Evolutionary conservation across 35 echinoderm and acorn worm species (phyloP), one percentile per base, ranked within the genome.

Genomic region (Apostichopus californicus): DNA sequence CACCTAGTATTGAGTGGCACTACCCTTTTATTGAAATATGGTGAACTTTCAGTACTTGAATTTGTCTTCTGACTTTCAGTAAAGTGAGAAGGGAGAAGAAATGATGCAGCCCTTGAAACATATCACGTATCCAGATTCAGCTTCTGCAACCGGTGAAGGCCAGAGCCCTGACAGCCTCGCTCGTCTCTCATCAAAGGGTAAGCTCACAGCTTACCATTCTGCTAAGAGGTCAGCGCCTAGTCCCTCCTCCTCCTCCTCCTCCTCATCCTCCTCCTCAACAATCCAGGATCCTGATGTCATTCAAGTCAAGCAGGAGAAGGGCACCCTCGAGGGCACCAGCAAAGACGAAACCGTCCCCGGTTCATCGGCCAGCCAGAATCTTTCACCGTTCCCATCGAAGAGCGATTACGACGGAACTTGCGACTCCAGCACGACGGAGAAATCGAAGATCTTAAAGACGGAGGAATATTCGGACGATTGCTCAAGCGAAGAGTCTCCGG

Each of bases 231-330:
- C 86, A 9, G 52, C 60, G n/a, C 68, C 61, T 7, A 89, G 63
- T n/a, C 55, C 57, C 5, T 71, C 57, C n/a, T 26, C 18, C 13
- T 14, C 9, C n/a, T 46, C 11, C 57, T 58, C 58, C 0, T 46
- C 34, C 34, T 46, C 26, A 28, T 28, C 57, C 8, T 25, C 77
- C 34, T 24, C 20, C 77, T 78, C 34, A 8, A 46, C 34, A 4
- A 46, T 46, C 1, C 46, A 53, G 8, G 80, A 82, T 53, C n/a
- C 71, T 18, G 6, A 21, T 75, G 11, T 68, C 64, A 4, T 89
- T n/a, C 63, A 89, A 20, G 63, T 89, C 34, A 89, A 89, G 15
- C 86, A 89, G 64, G 86, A 89, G 63, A 10, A 72, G 5, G 13
- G 46, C n/a, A 12, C 86, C 5, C 58, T 61, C 7, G 12, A 9